These are phyloP conservation scores for Thysanoteuthis rhombus DNA, from an alignment of 2,888 invertebrate species.

Conservation along the genomic window DNA sequence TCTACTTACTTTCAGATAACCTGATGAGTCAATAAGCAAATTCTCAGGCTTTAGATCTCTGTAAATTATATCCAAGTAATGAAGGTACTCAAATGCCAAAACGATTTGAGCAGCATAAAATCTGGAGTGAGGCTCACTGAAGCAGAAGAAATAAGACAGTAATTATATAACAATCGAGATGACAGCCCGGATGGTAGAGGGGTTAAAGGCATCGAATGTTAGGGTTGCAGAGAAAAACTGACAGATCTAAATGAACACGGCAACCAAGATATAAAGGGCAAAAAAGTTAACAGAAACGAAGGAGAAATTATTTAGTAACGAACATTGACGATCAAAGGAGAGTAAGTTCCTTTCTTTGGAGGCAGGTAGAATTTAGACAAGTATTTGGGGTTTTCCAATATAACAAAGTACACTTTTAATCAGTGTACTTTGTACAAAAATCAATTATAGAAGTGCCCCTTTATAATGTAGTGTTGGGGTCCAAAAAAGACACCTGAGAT, in stretches of 20 bases:
- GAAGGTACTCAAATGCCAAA: conserved; percentile 98
- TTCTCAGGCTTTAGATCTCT: conserved; percentile 98
- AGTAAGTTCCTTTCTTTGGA: neutral
- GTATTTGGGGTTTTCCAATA: neutral
- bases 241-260: neutral
- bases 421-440: neutral
- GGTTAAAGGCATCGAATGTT: neutral
- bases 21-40: conserved; percentile 87
- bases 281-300: neutral
- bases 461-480: too few species aligned
- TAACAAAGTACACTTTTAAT: neutral
- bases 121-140: conserved; percentile 96
- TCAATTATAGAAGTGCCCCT: neutral
- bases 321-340: neutral
- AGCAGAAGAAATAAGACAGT: conserved; percentile 58
- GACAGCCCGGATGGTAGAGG: neutral
- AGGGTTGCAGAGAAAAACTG: neutral
- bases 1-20: conserved; percentile 67
- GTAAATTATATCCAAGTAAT: conserved; percentile 98
- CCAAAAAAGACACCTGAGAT: too few species aligned
- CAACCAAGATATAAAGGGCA: neutral
- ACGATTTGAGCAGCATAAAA: conserved; percentile 99
- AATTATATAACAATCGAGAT: conserved; percentile 15
- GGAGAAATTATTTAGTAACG: neutral
- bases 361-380: neutral